These are phyloP conservation scores for Drosophila vallismaia DNA, from an alignment of 2,888 invertebrate species.

Conservation along the genomic window DNA sequence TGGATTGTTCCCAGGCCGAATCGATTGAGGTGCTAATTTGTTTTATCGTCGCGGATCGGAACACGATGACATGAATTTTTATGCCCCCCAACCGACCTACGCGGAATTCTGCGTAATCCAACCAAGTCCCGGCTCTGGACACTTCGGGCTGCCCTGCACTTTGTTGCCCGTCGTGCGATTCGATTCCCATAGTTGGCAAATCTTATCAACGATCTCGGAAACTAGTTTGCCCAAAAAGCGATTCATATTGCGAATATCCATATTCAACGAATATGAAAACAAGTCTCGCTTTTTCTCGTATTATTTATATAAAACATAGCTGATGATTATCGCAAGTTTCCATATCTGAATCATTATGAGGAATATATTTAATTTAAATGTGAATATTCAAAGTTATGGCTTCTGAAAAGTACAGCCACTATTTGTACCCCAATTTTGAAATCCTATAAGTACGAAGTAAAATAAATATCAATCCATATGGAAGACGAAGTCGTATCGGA, in stretches of 20 bases:
- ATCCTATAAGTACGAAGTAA: no score
- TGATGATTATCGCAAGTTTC: not conserved
- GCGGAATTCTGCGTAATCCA: constrained; percentile 30
- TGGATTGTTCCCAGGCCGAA: constrained; percentile 19
- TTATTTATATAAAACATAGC: not conserved
- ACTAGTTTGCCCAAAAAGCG: constrained; percentile 15
- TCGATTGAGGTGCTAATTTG: constrained; percentile 58
- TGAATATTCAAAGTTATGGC: not conserved
- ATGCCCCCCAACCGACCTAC: constrained; percentile 31
- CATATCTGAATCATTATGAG: constrained; percentile 2
- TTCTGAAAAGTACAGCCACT: not conserved
- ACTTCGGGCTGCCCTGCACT: constrained; percentile 14
- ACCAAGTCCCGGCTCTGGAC: not conserved
- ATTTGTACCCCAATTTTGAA: no score
- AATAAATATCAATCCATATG: no score
- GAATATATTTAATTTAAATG: constrained; percentile 5
- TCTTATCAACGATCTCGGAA: constrained; percentile 32
- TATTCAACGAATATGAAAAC: constrained; percentile 36
- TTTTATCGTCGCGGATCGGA: constrained; percentile 53
- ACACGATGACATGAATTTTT: constrained; percentile 48
- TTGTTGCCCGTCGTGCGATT: constrained; percentile 7
- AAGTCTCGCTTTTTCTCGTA: not conserved
- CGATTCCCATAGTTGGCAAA: constrained; percentile 26
- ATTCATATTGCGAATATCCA: constrained; percentile 41
- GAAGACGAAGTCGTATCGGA: constrained; percentile 14